Conservation (phyloP, 35 echinoderm and acorn worm species). For the Ptychodera flava region DNA sequence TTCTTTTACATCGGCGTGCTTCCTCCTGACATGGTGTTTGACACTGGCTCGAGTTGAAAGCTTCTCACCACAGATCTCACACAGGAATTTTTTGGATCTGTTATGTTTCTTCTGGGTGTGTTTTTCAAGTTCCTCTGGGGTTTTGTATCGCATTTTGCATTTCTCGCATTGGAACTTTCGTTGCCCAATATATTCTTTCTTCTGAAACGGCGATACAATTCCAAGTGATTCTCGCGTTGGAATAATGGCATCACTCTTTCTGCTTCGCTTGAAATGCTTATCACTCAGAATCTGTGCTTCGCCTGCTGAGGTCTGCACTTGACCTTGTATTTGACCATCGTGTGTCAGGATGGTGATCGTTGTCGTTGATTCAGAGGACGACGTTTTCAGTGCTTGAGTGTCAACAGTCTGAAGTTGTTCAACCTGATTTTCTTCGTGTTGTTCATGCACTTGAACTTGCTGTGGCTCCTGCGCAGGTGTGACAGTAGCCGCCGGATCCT, state of each 20-base stretch:
- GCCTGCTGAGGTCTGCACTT: constrained; percentile 8
- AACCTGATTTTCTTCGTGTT: not conserved
- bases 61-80: constrained; percentile 86
- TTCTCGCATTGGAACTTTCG: constrained; percentile 54
- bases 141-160: constrained; percentile 65
- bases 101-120: constrained; percentile 85
- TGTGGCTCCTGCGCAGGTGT: not conserved
- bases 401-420: constrained; percentile 28
- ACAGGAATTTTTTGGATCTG: constrained; percentile 47
- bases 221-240: constrained; percentile 84
- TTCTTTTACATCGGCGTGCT: constrained; percentile 19
- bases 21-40: constrained; percentile 54
- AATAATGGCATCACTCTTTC: constrained; percentile 87
- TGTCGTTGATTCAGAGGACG: constrained; percentile 60
- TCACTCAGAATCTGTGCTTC: constrained; percentile 38
- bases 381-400: constrained; percentile 53
- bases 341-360: constrained; percentile 83
- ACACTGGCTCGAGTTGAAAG: constrained; percentile 57
- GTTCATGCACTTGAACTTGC: not conserved
- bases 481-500: not conserved
- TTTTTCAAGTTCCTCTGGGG: constrained; percentile 45
- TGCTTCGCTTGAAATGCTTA: constrained; percentile 80
- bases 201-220: constrained; percentile 72
- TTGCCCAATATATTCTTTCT: constrained; percentile 33
- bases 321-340: not conserved